Evolutionary conservation across 2,113 vertebrate genomes (phyloP).

Genomic region (Hydrolagus affinis): DNA sequence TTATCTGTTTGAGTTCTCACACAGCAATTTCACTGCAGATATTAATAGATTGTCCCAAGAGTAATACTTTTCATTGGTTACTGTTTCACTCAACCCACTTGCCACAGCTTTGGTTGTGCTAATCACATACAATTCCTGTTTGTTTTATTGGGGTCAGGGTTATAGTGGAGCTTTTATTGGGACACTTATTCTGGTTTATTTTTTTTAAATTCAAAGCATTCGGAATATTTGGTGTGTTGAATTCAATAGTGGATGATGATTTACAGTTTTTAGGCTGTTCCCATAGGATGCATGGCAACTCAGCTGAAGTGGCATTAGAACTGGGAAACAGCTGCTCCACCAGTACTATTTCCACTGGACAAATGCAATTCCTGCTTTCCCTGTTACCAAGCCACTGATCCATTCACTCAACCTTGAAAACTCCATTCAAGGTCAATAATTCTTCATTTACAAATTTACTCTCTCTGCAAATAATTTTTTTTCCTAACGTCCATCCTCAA

Average conservation of each 20-base stretch:
- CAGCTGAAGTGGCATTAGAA: neutral
- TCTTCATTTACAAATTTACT: too few species aligned
- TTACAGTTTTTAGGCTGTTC: neutral
- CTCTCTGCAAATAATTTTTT: too few species aligned
- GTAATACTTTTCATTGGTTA: neutral
- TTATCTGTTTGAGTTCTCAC: slow-evolving; percentile 16
- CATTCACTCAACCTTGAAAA: too few species aligned
- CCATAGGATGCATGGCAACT: neutral
- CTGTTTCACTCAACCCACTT: neutral
- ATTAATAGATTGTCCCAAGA: neutral
- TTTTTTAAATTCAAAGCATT: neutral
- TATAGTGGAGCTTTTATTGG: neutral
- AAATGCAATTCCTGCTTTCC: neutral
- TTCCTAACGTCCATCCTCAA: too few species aligned
- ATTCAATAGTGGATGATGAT: neutral
- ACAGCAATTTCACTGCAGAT: neutral
- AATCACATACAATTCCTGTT: neutral
- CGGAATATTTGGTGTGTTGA: neutral
- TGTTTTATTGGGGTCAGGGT: neutral
- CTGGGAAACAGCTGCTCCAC: neutral
- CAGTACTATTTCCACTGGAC: neutral
- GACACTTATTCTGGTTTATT: neutral
- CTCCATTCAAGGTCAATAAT: too few species aligned
- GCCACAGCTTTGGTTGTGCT: neutral
- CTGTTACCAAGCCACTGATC: too few species aligned